phyloP scores from a whole-genome alignment of 2,888 invertebrate species.

The Coenonympha glycerion region DNA sequence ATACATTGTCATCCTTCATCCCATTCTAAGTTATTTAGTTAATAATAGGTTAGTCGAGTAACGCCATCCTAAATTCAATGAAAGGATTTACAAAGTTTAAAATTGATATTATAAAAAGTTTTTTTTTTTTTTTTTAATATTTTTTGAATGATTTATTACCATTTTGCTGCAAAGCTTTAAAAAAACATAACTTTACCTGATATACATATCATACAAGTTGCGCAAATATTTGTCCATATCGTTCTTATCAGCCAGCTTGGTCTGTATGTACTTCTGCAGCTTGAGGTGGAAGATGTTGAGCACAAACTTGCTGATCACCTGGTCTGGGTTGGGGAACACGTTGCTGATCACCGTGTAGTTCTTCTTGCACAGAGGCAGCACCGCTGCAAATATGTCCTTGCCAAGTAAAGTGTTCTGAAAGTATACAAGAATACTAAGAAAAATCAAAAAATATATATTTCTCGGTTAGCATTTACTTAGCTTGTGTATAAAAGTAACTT shows the following conservation, averaged over 20 bases:
- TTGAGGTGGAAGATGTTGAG: constrained; percentile 95
- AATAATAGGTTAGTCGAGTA: too few species aligned
- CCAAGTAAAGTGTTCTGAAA: constrained; percentile 87
- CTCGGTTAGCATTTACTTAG: constrained; percentile 70
- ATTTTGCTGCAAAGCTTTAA: background rate
- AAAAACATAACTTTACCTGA: constrained; percentile 75
- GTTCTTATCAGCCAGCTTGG: constrained; percentile 85
- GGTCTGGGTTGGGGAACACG: constrained; percentile 96
- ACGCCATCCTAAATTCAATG: too few species aligned
- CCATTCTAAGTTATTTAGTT: too few species aligned
- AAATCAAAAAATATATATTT: too few species aligned
- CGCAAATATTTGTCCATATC: constrained; percentile 92
- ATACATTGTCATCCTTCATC: too few species aligned
- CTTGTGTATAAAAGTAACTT: too few species aligned
- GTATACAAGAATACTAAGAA: background rate
- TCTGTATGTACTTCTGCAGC: constrained; percentile 89
- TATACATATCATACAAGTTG: constrained; percentile 92
- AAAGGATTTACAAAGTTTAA: too few species aligned
- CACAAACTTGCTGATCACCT: constrained; percentile 98
- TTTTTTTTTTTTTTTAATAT: too few species aligned
- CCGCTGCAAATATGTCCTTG: constrained; percentile 92
- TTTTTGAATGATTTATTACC: too few species aligned
- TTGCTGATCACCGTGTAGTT: constrained; percentile 89
- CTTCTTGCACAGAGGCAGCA: constrained; percentile 91
- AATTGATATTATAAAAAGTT: too few species aligned